A percentile compares a stretch with the other conserved stretches of the same genome.
phyloP scores from a whole-genome alignment of 2,797 vertebrate genomes.

The Distichodus sexfasciatus region DNA sequence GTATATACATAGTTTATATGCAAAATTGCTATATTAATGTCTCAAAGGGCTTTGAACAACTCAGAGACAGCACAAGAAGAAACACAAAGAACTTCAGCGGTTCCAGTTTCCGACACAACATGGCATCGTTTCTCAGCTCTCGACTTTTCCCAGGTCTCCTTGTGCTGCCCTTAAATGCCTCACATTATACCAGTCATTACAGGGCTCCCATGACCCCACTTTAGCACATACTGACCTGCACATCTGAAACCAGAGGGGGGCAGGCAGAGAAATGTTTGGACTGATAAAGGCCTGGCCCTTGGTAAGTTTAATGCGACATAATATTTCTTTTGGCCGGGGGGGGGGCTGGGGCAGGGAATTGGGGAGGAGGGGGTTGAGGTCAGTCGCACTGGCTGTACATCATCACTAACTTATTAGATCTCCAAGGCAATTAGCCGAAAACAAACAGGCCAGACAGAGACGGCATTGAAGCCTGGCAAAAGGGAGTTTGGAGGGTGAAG shows the following conservation, averaged over 20 bases:
- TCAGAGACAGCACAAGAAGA: neutral
- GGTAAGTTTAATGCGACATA: slow-evolving; percentile 75
- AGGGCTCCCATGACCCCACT: slow-evolving; percentile 69
- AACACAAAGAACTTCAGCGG: slow-evolving; percentile 14
- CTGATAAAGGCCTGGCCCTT: slow-evolving; percentile 73
- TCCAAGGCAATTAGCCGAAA: slow-evolving; percentile 96
- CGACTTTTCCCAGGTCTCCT: slow-evolving; percentile 26
- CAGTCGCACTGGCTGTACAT: slow-evolving; percentile 85
- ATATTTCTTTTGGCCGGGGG: slow-evolving; percentile 86
- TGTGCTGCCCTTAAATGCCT: slow-evolving; percentile 65
- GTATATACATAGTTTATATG: too few species aligned
- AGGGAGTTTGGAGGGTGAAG: slow-evolving; percentile 71
- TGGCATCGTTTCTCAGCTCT: slow-evolving; percentile 7
- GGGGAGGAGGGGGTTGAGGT: slow-evolving; percentile 69
- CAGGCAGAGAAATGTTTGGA: slow-evolving; percentile 63
- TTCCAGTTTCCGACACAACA: slow-evolving; percentile 8
- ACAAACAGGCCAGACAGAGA: slow-evolving; percentile 96
- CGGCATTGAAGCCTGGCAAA: slow-evolving; percentile 77
- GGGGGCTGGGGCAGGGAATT: too few species aligned
- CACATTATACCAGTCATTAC: slow-evolving; percentile 73
- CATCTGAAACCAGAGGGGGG: slow-evolving; percentile 71
- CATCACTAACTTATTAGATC: slow-evolving; percentile 99
- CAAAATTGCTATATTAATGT: too few species aligned
- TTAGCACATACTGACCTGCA: slow-evolving; percentile 68
- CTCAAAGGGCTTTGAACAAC: neutral